A percentile compares a stretch with the other conserved stretches of the same genome.
phyloP scores from a whole-genome alignment of 2,797 vertebrate species.

The Enteromius thamalakanensis region DNA sequence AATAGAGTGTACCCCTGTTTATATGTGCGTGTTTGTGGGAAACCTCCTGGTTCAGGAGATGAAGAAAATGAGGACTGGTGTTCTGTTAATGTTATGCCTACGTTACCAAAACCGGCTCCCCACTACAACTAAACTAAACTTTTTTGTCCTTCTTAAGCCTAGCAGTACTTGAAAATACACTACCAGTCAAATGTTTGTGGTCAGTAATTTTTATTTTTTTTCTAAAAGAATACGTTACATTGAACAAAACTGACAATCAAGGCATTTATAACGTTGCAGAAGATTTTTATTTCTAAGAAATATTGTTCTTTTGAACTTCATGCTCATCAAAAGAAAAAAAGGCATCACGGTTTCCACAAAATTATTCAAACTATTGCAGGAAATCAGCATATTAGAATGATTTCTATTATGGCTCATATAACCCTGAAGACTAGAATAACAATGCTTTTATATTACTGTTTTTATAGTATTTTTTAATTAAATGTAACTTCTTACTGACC shows the following conservation, averaged over 20 bases:
- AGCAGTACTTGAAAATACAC: neutral
- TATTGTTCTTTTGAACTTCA: neutral
- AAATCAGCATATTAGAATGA: neutral
- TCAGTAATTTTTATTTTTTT: neutral
- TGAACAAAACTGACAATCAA: neutral
- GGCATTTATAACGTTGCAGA: neutral
- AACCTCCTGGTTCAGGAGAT: neutral
- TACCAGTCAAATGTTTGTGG: neutral
- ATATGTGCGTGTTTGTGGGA: slow-evolving; percentile 42
- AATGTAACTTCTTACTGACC: neutral
- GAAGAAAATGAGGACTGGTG: slow-evolving; percentile 1
- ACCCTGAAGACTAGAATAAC: neutral
- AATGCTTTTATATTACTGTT: neutral
- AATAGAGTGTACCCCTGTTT: slow-evolving; percentile 48
- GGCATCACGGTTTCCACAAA: neutral
- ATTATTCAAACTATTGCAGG: neutral
- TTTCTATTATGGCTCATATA: neutral
- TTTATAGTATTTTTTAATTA: neutral
- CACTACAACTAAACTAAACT: neutral
- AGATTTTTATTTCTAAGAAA: neutral
- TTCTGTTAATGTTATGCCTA: neutral
- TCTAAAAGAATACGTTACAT: neutral
- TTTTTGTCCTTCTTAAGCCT: neutral
- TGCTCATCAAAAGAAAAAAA: neutral
- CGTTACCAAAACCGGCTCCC: neutral